Base-by-base conservation (phyloP, 1,140 invertebrate species). In the Sycophaga agraensis region DNA sequence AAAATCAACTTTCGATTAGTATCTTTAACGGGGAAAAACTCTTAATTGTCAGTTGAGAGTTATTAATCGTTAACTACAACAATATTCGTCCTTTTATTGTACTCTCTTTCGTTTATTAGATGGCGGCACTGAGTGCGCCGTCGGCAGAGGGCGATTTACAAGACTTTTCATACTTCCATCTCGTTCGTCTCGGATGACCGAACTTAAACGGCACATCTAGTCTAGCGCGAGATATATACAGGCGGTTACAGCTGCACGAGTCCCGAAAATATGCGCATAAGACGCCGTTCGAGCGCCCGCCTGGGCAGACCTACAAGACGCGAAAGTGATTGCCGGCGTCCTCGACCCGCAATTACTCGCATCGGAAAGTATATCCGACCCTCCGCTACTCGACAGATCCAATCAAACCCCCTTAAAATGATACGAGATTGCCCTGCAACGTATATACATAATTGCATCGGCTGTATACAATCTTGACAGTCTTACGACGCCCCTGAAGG, bases 201-300 rank as follows among this genome's bases (percentile, higher is more conserved):
- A 45, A n/a, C n/a, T n/a, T 4, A 51, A 65, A 63, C 31, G 46
- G 46, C 40, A 35, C 57, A 48, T 48, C 42, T 64, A 39, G 55
- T 37, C 46, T 45, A 58, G 31, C 31, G 31, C 31, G 5, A 5
- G 37, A 55, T 26, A 19, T 31, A 28, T 28, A 26, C 28, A 60
- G 57, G 39, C 21, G 8, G 5, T 8, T 22, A 21, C 37, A 34
- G 11, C 31, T 5, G 28, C 11, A 40, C 43, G 22, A 50, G 24
- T 4, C 24, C 31, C 48, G 17, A 50, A 37, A 50, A 50, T 50
- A 35, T 50, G 31, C 48, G 31, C 48, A 50, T 50, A 50, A 50
- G 35, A 50, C 35, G 31, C 31, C 48, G 12, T 4, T 35, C 48
- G 31, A 49, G n/a, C n/a, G n/a, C n/a, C n/a, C n/a, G n/a, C n/a